These are phyloP conservation scores for Dromaius novaehollandiae DNA, from an alignment of 2,113 vertebrate species.

Conservation along the genomic window DNA sequence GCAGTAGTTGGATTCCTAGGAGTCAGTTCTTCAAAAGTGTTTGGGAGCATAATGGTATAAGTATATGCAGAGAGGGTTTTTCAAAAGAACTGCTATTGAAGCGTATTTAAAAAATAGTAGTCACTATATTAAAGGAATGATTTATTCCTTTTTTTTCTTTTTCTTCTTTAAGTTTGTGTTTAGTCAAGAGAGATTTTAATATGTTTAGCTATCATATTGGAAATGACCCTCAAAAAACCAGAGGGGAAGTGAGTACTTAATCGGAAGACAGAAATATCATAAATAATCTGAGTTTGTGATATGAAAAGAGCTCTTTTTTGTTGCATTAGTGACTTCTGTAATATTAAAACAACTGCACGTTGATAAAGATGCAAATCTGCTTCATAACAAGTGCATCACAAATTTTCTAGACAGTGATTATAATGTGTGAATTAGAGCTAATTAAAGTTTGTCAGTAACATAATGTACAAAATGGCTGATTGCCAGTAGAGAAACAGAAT, in stretches of 20 bases:
- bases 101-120: neutral
- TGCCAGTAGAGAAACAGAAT: neutral
- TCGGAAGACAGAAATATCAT: neutral
- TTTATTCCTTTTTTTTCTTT: neutral
- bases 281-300: neutral
- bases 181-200: neutral
- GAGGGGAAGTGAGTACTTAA: neutral
- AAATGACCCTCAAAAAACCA: neutral
- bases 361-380: neutral
- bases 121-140: neutral
- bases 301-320: neutral
- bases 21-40: neutral
- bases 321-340: neutral
- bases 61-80: neutral
- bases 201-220: neutral
- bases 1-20: neutral
- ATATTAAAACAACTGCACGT: neutral
- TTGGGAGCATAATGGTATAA: neutral
- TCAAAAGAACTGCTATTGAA: neutral
- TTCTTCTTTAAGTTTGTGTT: neutral
- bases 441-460: constrained; percentile 41
- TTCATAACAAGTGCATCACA: neutral
- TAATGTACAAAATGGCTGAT: constrained; percentile 13
- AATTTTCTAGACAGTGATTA: constrained; percentile 25
- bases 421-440: constrained; percentile 43